Percentiles rank a stretch among this genome's conserved stretches.
phyloP scores from a whole-genome alignment of 2,113 vertebrate species.

The Aphyosemion australe region DNA sequence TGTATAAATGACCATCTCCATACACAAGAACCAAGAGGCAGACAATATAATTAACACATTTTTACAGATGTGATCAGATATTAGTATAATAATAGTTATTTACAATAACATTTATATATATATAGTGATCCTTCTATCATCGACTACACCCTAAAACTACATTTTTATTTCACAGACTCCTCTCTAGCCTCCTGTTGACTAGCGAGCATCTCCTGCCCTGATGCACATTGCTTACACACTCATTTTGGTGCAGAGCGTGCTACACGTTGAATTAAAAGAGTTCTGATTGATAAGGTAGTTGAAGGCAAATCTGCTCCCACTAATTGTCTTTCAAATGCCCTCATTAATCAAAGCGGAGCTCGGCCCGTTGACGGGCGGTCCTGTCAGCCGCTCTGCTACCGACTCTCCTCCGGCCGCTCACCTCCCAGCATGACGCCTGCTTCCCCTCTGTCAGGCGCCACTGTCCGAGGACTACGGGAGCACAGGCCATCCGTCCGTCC shows the following conservation, averaged over 20 bases:
- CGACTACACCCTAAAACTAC: too few relatives aligned
- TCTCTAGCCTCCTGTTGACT: constrained; percentile 61
- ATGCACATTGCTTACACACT: constrained; percentile 74
- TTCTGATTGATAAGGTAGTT: constrained; percentile 93
- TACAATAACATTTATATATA: too few relatives aligned
- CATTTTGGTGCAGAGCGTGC: constrained; percentile 73
- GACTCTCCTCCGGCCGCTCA: constrained; percentile 77
- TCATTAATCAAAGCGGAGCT: constrained; percentile 92
- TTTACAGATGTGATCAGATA: constrained; percentile 4
- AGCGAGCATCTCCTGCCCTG: constrained; percentile 57
- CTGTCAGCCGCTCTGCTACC: constrained; percentile 82
- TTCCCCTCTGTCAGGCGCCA: constrained; percentile 73
- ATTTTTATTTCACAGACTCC: constrained; percentile 44
- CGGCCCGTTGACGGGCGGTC: constrained; percentile 78
- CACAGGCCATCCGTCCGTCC: constrained; percentile 84
- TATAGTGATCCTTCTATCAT: too few relatives aligned
- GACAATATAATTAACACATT: neutral
- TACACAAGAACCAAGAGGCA: too few relatives aligned
- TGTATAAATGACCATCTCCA: too few relatives aligned
- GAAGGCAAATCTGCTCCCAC: constrained; percentile 92
- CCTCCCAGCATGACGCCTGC: constrained; percentile 88
- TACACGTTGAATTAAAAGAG: constrained; percentile 84
- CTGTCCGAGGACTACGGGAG: constrained; percentile 79
- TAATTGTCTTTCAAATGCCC: constrained; percentile 99
- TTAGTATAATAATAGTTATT: too few relatives aligned